Conservation (phyloP, 2,797 vertebrate genomes). For the Premnoplex brunnescens region DNA sequence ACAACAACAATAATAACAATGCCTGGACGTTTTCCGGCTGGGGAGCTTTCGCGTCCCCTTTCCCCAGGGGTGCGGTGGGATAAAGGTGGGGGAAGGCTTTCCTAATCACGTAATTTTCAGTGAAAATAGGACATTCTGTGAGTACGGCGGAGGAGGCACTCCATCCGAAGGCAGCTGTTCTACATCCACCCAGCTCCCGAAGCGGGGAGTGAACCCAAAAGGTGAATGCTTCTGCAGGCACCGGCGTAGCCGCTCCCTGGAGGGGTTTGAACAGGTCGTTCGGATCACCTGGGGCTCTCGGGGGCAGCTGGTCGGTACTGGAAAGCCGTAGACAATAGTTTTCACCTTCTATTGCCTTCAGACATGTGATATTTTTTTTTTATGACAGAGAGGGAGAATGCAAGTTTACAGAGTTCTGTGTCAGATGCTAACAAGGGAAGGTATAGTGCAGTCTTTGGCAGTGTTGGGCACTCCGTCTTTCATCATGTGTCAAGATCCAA, state of each 20-base stretch:
- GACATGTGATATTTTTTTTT: too few relatives aligned
- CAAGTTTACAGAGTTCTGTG: background rate
- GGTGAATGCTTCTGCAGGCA: background rate
- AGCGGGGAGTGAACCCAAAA: background rate
- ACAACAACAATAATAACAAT: too few relatives aligned
- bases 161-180: background rate
- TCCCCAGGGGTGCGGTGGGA: background rate
- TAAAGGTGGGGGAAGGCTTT: background rate
- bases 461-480: background rate
- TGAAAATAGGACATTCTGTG: background rate
- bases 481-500: rapidly evolving
- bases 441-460: rapidly evolving
- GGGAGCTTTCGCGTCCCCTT: background rate
- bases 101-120: background rate
- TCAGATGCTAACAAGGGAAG: background rate
- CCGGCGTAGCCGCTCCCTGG: rapidly evolving
- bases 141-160: background rate
- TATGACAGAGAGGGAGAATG: background rate
- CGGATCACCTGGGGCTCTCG: rapidly evolving
- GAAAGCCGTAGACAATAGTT: background rate
- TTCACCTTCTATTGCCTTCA: background rate
- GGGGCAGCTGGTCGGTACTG: background rate
- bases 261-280: background rate
- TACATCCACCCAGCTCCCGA: rapidly evolving
- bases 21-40: rapidly evolving